A percentile compares a stretch with the other conserved stretches of the same genome.
Evolutionary conservation across 2,113 vertebrate genomes (phyloP).

Genomic region (Sula dactylatra): DNA sequence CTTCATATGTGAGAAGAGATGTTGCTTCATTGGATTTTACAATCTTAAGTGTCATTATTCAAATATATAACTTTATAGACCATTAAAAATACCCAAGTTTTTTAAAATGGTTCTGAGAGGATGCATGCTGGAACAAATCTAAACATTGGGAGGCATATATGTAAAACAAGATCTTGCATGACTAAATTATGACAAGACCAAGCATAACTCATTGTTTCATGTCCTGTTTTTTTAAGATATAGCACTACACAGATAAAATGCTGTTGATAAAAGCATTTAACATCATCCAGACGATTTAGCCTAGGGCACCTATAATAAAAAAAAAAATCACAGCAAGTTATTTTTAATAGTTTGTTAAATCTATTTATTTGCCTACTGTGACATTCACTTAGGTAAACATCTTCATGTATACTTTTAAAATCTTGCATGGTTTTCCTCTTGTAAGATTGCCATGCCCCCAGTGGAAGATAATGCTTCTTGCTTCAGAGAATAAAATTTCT

Average conservation of each 20-base stretch:
- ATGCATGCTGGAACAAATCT: background rate
- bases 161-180: background rate
- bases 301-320: background rate
- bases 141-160: background rate
- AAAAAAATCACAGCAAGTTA: background rate
- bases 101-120: background rate
- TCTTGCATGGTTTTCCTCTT: background rate
- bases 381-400: background rate
- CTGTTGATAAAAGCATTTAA: background rate
- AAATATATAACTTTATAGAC: background rate
- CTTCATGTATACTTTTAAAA: background rate
- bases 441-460: accelerated
- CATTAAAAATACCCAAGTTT: background rate
- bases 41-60: background rate
- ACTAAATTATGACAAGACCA: background rate
- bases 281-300: background rate
- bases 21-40: background rate
- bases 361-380: background rate
- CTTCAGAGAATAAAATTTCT: background rate
- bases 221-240: background rate
- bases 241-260: background rate
- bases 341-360: background rate
- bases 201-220: background rate
- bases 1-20: background rate
- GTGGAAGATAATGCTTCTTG: background rate